phyloP scores from a whole-genome alignment of 2,888 invertebrate species.

The Ptychoptera albimana region DNA sequence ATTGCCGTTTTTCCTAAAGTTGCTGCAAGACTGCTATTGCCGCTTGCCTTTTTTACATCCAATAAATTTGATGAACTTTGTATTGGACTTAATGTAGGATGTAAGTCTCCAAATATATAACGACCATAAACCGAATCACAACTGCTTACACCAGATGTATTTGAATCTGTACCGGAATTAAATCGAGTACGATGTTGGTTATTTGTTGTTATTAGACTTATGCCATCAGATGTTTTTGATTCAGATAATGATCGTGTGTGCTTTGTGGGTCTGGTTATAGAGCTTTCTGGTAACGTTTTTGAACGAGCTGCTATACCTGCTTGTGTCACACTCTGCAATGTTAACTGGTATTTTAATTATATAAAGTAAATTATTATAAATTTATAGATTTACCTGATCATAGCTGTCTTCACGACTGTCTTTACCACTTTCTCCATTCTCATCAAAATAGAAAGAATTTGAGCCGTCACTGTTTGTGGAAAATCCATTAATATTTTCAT shows the following conservation, averaged over 20 bases:
- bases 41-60: constrained; percentile 28
- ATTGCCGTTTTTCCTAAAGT: too few relatives aligned
- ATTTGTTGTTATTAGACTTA: constrained; percentile 19
- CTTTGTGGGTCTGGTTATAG: constrained; percentile 27
- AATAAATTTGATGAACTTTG: constrained; percentile 65
- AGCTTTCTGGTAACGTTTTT: constrained; percentile 37
- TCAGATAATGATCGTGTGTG: constrained; percentile 51
- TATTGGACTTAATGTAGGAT: constrained; percentile 72
- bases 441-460: constrained; percentile 21
- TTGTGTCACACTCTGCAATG: too few relatives aligned
- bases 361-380: neutral
- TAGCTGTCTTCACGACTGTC: constrained; percentile 14
- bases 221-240: constrained; percentile 48
- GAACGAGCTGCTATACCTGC: constrained; percentile 17
- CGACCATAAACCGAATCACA: constrained; percentile 56
- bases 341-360: too few relatives aligned
- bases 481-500: constrained; percentile 28
- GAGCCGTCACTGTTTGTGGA: constrained; percentile 25
- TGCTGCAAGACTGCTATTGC: too few relatives aligned
- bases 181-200: constrained; percentile 31
- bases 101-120: constrained; percentile 37
- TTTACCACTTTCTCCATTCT: constrained; percentile 18
- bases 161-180: constrained; percentile 54
- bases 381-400: neutral
- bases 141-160: constrained; percentile 69